Percentiles rank a stretch among this genome's conserved stretches.
Conservation (phyloP, 2,113 vertebrate genomes). For the Butorides virescens region DNA sequence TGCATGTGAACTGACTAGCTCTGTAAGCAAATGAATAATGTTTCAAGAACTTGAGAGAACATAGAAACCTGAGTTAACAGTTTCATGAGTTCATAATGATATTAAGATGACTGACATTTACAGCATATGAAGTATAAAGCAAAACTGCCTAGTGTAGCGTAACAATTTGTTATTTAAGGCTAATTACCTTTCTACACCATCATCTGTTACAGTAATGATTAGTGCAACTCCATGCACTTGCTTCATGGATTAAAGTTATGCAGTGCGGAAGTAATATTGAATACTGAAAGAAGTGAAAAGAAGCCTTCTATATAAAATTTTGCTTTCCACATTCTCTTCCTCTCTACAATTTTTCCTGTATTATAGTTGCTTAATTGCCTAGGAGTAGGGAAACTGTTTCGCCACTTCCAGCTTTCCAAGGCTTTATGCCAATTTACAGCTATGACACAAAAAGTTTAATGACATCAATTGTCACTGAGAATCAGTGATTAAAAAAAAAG, state of each 20-base stretch:
- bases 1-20: background rate
- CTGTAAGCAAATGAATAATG: background rate
- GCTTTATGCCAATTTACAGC: background rate
- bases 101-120: background rate
- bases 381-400: background rate
- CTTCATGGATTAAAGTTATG: background rate
- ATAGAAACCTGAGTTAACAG: background rate
- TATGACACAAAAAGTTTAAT: background rate
- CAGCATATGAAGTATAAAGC: background rate
- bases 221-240: background rate
- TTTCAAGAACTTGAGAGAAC: background rate
- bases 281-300: background rate
- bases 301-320: background rate
- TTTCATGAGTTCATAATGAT: background rate
- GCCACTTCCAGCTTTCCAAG: background rate
- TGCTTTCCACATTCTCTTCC: background rate
- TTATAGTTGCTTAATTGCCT: background rate
- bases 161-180: background rate
- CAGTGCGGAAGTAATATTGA: background rate
- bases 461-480: background rate
- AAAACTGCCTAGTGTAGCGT: accelerated
- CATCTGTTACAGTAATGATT: background rate
- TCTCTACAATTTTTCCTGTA: background rate
- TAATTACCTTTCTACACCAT: background rate
- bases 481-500: background rate